A percentile compares a stretch with the other conserved stretches of the same genome.
These are phyloP conservation scores for Genyomyrus donnyi DNA, from an alignment of 2,113 vertebrate genomes.

Conservation along the genomic window DNA sequence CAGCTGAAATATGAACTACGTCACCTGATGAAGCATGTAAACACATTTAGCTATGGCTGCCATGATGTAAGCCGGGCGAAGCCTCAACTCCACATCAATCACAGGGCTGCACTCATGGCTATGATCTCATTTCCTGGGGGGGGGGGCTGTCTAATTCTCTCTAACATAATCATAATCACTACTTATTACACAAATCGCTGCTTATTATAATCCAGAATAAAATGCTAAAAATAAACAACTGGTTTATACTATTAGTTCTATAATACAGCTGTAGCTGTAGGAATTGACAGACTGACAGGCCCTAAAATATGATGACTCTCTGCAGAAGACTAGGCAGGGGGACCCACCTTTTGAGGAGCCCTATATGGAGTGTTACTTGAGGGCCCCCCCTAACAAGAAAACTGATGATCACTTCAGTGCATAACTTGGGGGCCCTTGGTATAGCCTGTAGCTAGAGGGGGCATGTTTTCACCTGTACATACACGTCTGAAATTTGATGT, in stretches of 20 bases:
- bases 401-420: neutral
- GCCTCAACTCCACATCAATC: neutral
- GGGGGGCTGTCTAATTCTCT: neutral
- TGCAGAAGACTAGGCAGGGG: neutral
- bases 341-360: neutral
- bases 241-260: neutral
- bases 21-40: slow-evolving; percentile 2
- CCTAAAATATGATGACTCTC: too few relatives aligned
- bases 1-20: neutral
- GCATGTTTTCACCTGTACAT: too few relatives aligned
- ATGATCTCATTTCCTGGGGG: slow-evolving; percentile 9
- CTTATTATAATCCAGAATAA: neutral
- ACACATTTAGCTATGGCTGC: neutral
- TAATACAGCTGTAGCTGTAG: neutral
- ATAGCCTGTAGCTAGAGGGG: neutral
- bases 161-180: neutral
- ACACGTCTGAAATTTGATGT: neutral
- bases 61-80: neutral
- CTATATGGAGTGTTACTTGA: neutral
- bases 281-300: neutral
- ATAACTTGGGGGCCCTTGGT: neutral
- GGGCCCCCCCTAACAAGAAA: neutral
- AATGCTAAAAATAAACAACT: neutral
- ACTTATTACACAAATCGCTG: neutral
- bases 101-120: neutral